Evolutionary conservation across 2,113 vertebrate species (phyloP).

Genomic region (Stegostoma tigrinum): DNA sequence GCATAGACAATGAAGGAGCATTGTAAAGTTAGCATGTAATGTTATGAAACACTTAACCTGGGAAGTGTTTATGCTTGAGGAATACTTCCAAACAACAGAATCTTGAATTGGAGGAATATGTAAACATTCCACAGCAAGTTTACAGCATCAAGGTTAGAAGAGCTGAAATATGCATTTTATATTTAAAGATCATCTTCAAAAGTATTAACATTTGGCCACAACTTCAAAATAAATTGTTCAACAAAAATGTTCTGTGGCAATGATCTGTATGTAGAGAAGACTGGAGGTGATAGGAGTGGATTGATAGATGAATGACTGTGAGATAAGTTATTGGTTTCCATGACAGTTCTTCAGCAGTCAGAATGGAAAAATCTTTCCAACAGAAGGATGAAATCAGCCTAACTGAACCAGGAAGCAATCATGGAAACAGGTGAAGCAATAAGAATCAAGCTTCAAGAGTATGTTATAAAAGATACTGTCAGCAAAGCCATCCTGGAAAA

Average conservation of each 20-base stretch:
- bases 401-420: neutral
- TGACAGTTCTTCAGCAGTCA: neutral
- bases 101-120: neutral
- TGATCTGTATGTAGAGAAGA: neutral
- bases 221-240: neutral
- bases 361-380: neutral
- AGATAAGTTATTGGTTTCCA: neutral
- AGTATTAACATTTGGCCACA: neutral
- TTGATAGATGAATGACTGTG: neutral
- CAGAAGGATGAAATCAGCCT: neutral
- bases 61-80: neutral
- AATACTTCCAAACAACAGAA: neutral
- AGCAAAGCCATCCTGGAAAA: neutral
- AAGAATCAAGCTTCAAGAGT: neutral
- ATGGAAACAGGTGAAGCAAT: neutral
- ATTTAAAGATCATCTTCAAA: neutral
- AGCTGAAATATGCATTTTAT: neutral
- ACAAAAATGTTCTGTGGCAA: neutral
- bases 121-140: neutral
- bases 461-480: neutral
- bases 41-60: neutral
- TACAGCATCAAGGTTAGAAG: neutral
- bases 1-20: neutral
- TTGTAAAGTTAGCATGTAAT: neutral
- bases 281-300: neutral